Conservation (phyloP, 2,888 invertebrate species). For the Aphidoletes aphidimyza region DNA sequence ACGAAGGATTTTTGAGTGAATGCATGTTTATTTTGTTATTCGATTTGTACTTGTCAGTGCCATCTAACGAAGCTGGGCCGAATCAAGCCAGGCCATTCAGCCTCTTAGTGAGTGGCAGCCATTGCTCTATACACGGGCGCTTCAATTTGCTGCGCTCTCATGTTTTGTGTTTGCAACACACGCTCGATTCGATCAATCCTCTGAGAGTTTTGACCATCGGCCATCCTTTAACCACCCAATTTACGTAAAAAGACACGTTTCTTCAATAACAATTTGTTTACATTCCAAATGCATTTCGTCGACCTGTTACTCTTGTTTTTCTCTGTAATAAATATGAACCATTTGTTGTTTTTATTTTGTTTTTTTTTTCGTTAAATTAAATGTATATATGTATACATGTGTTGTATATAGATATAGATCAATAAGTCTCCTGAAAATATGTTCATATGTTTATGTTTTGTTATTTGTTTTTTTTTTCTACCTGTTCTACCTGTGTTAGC, state of each 20-base stretch:
- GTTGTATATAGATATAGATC: constrained; percentile 48
- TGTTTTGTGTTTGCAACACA: neutral
- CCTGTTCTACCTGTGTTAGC: constrained; percentile 39
- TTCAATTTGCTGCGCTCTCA: too few relatives aligned
- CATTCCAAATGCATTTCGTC: constrained; percentile 30
- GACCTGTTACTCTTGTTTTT: neutral
- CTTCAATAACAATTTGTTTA: constrained; percentile 1
- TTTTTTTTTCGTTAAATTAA: neutral
- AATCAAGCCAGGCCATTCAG: neutral
- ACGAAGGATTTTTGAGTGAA: too few relatives aligned
- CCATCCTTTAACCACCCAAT: too few relatives aligned
- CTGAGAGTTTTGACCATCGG: too few relatives aligned
- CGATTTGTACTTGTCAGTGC: constrained; percentile 26
- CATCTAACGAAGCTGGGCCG: constrained; percentile 3
- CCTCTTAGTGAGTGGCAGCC: neutral
- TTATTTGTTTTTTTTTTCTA: too few relatives aligned
- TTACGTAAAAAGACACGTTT: neutral
- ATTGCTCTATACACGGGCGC: too few relatives aligned
- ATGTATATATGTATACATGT: constrained; percentile 45
- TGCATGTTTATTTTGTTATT: neutral
- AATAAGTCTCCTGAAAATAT: constrained; percentile 54
- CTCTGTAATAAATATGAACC: constrained; percentile 9
- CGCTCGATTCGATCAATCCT: too few relatives aligned
- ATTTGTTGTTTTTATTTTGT: constrained; percentile 4
- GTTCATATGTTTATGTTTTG: constrained; percentile 26